A percentile compares a stretch with the other conserved stretches of the same genome.
These are phyloP conservation scores for Botia kubotai DNA, from an alignment of 2,797 vertebrate genomes.

Conservation along the genomic window DNA sequence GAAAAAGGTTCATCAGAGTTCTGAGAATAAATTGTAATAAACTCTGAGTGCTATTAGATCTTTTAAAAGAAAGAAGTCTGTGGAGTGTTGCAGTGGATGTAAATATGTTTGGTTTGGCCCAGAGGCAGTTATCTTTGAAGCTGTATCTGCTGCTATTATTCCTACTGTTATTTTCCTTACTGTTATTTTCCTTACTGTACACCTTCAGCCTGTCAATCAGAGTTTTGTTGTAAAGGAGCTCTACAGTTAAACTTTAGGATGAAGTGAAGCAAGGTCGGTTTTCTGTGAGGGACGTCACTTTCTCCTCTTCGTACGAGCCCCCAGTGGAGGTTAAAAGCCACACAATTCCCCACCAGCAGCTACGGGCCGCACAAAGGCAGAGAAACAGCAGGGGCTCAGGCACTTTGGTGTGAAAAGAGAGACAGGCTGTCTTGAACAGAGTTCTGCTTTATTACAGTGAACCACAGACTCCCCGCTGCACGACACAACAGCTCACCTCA, in stretches of 20 bases:
- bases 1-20: constrained; percentile 18
- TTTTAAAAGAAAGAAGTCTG: constrained; percentile 60
- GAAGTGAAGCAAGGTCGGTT: constrained; percentile 10
- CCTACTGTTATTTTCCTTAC: not conserved
- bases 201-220: constrained; percentile 17
- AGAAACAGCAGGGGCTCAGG: constrained; percentile 66
- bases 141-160: constrained; percentile 12
- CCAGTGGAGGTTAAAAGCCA: constrained; percentile 77
- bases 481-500: constrained; percentile 56
- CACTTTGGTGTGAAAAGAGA: constrained; percentile 56
- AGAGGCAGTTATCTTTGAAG: constrained; percentile 36
- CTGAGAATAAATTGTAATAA: constrained; percentile 10
- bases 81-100: constrained; percentile 52
- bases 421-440: constrained; percentile 55
- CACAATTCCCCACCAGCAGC: constrained; percentile 74
- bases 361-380: constrained; percentile 73
- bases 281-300: constrained; percentile 16
- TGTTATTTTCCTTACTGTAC: constrained; percentile 9
- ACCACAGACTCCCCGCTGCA: constrained; percentile 50
- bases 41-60: constrained; percentile 24
- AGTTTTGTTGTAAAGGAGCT: constrained; percentile 29
- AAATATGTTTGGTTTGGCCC: constrained; percentile 30
- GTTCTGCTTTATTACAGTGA: constrained; percentile 60
- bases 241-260: constrained; percentile 42
- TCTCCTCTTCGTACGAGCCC: constrained; percentile 29